These are phyloP conservation scores for Lysiphlebus fabarum DNA, from an alignment of 1,140 invertebrate genomes.

Conservation along the genomic window DNA sequence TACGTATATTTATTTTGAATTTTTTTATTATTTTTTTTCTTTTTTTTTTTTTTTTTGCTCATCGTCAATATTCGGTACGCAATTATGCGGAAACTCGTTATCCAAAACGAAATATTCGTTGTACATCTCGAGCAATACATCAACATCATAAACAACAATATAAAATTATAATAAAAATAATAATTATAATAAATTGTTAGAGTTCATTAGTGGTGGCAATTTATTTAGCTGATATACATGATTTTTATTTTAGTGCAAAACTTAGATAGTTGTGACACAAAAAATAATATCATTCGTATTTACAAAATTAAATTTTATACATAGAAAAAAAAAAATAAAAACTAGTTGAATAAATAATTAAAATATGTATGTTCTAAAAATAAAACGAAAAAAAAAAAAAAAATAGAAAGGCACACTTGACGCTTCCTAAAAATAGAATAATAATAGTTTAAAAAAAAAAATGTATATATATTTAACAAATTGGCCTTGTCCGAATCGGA, in stretches of 20 bases:
- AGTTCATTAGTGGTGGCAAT: constrained; percentile 44
- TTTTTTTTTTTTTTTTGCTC: too few species aligned
- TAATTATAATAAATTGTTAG: constrained; percentile 38
- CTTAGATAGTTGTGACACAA: background rate
- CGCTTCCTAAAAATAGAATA: too few species aligned
- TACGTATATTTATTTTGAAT: too few species aligned
- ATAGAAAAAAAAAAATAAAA: too few species aligned
- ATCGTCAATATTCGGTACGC: background rate
- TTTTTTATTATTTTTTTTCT: too few species aligned
- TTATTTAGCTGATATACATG: constrained; percentile 29
- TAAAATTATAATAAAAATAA: constrained; percentile 1
- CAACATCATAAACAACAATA: background rate
- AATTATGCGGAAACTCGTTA: constrained; percentile 9
- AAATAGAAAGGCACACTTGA: too few species aligned
- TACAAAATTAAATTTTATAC: too few species aligned
- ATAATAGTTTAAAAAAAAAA: too few species aligned
- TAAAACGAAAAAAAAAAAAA: too few species aligned
- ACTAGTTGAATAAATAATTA: too few species aligned
- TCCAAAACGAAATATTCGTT: background rate
- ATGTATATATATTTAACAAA: background rate
- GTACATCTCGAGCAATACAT: background rate
- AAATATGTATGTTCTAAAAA: too few species aligned
- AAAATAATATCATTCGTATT: too few species aligned
- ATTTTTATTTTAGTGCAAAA: constrained; percentile 13
- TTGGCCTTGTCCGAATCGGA: constrained; percentile 5